Evolutionary conservation across 2,888 invertebrate genomes (phyloP).

Genomic region (Nomada hirtipes): DNA sequence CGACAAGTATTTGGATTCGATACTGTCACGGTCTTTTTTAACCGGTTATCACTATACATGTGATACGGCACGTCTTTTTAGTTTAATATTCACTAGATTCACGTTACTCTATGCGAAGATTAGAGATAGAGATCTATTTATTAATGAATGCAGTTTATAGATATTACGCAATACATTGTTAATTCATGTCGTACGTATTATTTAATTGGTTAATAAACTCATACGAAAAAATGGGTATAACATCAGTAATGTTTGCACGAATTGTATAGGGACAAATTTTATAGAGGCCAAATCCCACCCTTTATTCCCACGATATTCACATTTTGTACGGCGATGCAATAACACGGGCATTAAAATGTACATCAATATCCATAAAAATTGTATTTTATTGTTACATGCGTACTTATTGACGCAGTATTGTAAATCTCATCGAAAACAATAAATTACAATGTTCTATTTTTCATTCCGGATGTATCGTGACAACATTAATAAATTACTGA

Average conservation of each 20-base stretch:
- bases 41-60: background rate
- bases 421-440: too few species aligned
- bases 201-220: too few species aligned
- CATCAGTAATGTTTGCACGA: background rate
- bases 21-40: background rate
- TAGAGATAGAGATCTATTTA: conserved; percentile 24
- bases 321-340: too few species aligned
- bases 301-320: background rate
- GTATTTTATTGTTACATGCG: too few species aligned
- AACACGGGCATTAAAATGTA: too few species aligned
- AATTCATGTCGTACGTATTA: background rate
- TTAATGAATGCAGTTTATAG: background rate
- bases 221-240: background rate
- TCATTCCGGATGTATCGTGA: too few species aligned
- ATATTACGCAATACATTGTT: background rate
- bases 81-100: conserved; percentile 17
- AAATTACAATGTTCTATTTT: too few species aligned
- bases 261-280: background rate
- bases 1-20: too few species aligned
- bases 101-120: background rate
- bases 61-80: background rate
- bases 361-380: too few species aligned
- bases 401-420: too few species aligned
- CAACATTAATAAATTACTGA: background rate
- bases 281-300: background rate